These are phyloP conservation scores for Prionailurus bengalensis DNA, from an alignment of 2,113 vertebrate genomes.

Conservation along the genomic window DNA sequence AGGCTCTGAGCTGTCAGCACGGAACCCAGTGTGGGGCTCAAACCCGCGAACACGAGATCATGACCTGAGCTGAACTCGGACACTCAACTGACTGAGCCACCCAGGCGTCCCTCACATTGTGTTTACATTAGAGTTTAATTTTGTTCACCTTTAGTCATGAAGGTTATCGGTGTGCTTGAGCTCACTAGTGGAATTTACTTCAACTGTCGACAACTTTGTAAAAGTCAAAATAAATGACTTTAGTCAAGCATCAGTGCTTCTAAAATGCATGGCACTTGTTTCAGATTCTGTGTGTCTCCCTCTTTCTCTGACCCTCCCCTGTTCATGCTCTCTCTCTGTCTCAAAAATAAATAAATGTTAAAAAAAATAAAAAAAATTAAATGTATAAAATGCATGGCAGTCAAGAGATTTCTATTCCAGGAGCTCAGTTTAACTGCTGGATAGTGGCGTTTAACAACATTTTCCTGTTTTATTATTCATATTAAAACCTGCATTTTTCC, in stretches of 20 bases:
- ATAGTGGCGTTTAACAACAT: not conserved
- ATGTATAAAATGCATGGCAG: not conserved
- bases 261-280: not conserved
- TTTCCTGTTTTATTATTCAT: not conserved
- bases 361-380: too few relatives aligned
- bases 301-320: too few relatives aligned
- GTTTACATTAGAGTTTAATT: not conserved
- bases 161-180: not conserved
- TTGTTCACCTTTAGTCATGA: constrained; percentile 10
- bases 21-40: too few relatives aligned
- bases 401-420: not conserved
- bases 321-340: too few relatives aligned
- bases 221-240: constrained; percentile 59
- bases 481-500: not conserved
- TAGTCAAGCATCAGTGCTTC: not conserved
- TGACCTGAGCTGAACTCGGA: too few relatives aligned
- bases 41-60: too few relatives aligned
- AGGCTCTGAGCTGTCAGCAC: too few relatives aligned
- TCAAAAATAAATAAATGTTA: too few relatives aligned
- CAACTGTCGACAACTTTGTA: constrained; percentile 45
- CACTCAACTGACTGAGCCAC: too few relatives aligned
- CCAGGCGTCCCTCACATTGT: not conserved
- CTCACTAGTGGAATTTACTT: constrained; percentile 59
- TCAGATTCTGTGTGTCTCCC: too few relatives aligned
- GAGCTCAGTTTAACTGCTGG: constrained; percentile 39